phyloP scores from a whole-genome alignment of 2,797 vertebrate genomes.

The Xerus rutilus region DNA sequence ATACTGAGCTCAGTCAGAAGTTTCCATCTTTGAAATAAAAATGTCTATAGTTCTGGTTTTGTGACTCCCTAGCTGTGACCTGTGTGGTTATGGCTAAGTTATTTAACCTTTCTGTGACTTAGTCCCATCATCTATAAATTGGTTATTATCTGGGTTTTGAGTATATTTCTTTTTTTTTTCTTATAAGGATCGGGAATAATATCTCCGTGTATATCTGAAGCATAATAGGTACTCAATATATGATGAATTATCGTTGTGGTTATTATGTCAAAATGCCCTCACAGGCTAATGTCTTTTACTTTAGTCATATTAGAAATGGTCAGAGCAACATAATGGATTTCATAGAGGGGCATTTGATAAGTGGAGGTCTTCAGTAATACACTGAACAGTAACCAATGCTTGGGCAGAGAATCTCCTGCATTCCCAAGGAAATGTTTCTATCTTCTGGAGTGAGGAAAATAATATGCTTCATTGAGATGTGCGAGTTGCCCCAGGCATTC shows the following conservation, averaged over 20 bases:
- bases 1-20: neutral
- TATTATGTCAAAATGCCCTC: slow-evolving; percentile 61
- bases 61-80: slow-evolving; percentile 43
- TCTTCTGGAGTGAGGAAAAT: slow-evolving; percentile 57
- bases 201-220: slow-evolving; percentile 38
- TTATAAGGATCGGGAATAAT: slow-evolving; percentile 47
- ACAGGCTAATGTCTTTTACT: slow-evolving; percentile 52
- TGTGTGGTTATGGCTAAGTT: neutral
- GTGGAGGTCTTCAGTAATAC: neutral
- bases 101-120: slow-evolving; percentile 67
- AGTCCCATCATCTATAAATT: slow-evolving; percentile 40
- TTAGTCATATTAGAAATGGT: slow-evolving; percentile 36
- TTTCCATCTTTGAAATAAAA: slow-evolving; percentile 29
- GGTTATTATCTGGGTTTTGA: slow-evolving; percentile 35
- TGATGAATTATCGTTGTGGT: slow-evolving; percentile 32
- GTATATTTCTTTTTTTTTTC: slow-evolving; percentile 17
- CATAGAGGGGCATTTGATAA: slow-evolving; percentile 27
- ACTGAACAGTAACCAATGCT: neutral
- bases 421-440: slow-evolving; percentile 52
- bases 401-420: neutral
- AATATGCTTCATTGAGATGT: slow-evolving; percentile 64
- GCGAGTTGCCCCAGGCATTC: slow-evolving; percentile 41
- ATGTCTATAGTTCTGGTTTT: neutral
- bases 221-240: slow-evolving; percentile 33
- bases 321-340: slow-evolving; percentile 36